These are phyloP conservation scores for Drosophila seguyi DNA, from an alignment of 1,140 invertebrate genomes.

Conservation along the genomic window DNA sequence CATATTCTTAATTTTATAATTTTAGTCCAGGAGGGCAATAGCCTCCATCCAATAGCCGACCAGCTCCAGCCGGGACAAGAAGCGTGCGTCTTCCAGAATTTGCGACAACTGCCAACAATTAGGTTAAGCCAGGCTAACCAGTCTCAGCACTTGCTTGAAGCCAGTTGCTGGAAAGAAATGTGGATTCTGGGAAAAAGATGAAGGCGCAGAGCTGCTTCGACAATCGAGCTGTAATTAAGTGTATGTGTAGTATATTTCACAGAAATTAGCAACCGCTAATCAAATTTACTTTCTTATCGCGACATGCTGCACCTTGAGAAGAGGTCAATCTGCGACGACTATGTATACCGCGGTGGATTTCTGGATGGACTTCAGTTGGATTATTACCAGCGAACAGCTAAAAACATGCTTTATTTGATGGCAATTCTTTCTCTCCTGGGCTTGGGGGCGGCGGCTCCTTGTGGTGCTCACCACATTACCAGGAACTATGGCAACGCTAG, in stretches of 20 bases:
- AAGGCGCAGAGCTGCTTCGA: neutral
- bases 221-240: no score
- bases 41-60: no score
- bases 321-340: neutral
- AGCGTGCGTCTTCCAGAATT: no score
- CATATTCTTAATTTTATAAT: no score
- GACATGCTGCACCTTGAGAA: no score
- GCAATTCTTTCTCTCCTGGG: neutral
- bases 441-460: slow-evolving; percentile 88
- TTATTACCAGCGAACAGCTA: neutral
- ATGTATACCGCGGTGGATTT: neutral
- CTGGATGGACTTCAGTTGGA: neutral
- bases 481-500: slow-evolving; percentile 87
- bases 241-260: neutral
- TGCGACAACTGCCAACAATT: no score
- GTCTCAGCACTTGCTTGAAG: no score
- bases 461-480: slow-evolving; percentile 86
- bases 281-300: neutral
- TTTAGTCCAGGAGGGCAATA: no score
- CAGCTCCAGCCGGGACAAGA: no score
- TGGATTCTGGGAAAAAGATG: neutral
- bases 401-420: neutral
- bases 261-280: neutral
- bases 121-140: no score
- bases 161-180: neutral